These are phyloP conservation scores for Oophaga sylvatica DNA, from an alignment of 2,797 vertebrate genomes.

Conservation along the genomic window DNA sequence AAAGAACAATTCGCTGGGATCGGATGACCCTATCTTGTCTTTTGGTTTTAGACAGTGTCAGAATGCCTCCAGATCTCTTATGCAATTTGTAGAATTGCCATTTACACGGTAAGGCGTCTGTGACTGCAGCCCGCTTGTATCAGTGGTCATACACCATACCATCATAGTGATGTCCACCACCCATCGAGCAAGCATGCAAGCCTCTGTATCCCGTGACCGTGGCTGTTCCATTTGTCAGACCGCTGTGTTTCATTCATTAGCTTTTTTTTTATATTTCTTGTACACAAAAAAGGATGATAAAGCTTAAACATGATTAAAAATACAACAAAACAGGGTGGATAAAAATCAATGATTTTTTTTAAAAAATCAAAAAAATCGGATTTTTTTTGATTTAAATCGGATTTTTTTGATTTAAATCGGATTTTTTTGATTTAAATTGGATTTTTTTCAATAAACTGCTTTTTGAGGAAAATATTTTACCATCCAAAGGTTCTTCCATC, in stretches of 20 bases:
- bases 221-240: neutral
- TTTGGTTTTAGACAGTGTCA: conserved; percentile 83
- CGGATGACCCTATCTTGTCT: conserved; percentile 69
- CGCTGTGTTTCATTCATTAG: neutral
- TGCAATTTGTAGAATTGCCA: conserved; percentile 90
- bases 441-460: too few relatives aligned
- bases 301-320: neutral
- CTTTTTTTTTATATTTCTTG: neutral
- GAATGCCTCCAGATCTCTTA: conserved; percentile 90
- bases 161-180: neutral
- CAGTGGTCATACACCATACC: conserved; percentile 21
- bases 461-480: too few relatives aligned
- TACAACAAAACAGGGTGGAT: neutral
- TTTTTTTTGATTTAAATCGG: too few relatives aligned
- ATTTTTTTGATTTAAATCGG: too few relatives aligned
- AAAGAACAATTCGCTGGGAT: conserved; percentile 7
- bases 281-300: neutral
- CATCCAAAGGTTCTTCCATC: too few relatives aligned
- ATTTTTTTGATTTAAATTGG: too few relatives aligned
- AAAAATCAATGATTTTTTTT: too few relatives aligned
- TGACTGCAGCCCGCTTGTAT: conserved; percentile 47
- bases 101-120: conserved; percentile 86
- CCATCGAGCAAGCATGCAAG: conserved; percentile 44
- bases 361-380: too few relatives aligned
- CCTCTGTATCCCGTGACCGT: neutral